These are phyloP conservation scores for Polylopha cassiicola DNA, from an alignment of 2,888 invertebrate species.

Conservation along the genomic window DNA sequence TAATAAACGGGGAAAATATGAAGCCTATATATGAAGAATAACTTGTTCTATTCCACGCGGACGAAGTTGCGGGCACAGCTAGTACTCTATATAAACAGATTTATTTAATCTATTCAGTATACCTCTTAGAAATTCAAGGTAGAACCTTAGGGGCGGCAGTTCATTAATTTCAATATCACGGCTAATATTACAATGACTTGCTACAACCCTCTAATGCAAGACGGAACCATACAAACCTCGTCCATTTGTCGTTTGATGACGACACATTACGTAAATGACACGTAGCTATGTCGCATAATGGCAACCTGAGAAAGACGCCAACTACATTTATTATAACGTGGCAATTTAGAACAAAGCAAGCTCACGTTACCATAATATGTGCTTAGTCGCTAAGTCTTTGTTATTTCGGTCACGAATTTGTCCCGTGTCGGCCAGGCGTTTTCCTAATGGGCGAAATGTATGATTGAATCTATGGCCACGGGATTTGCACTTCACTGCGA, in stretches of 20 bases:
- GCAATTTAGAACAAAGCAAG: conserved; percentile 41
- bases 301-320: conserved; percentile 18
- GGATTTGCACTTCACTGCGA: conserved; percentile 26
- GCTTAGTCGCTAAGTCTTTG: conserved; percentile 35
- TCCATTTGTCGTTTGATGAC: conserved; percentile 31
- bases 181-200: conserved; percentile 7
- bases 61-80: too few relatives aligned
- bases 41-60: too few relatives aligned
- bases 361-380: conserved; percentile 35
- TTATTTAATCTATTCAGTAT: too few relatives aligned
- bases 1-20: too few relatives aligned
- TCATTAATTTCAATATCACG: conserved; percentile 7
- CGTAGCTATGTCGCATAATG: conserved; percentile 25
- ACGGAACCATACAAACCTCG: conserved; percentile 23
- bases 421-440: conserved; percentile 39
- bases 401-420: conserved; percentile 43
- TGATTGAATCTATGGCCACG: conserved; percentile 35
- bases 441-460: conserved; percentile 39
- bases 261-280: conserved; percentile 34
- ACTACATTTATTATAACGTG: conserved; percentile 39
- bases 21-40: too few relatives aligned
- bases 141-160: too few relatives aligned
- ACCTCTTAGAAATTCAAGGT: too few relatives aligned
- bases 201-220: not conserved
- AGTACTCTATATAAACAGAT: too few relatives aligned